These are phyloP conservation scores for Archilochus colubris DNA, from an alignment of 2,113 vertebrate species.

Conservation along the genomic window DNA sequence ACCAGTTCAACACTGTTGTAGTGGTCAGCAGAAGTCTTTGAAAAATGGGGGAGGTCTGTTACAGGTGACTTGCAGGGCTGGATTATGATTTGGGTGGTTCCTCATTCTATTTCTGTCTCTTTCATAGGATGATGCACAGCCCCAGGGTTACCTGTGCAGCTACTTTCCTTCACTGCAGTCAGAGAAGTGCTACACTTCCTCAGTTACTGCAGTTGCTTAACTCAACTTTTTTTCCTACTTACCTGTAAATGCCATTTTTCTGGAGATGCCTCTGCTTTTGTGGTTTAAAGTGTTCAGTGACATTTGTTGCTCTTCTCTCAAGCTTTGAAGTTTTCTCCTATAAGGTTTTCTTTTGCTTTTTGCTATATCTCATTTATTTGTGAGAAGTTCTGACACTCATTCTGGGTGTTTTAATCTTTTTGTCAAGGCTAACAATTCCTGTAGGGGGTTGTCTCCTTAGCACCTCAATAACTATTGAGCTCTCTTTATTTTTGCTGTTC, in stretches of 20 bases:
- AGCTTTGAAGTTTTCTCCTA: background rate
- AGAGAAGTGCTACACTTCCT: background rate
- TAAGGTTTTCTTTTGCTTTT: background rate
- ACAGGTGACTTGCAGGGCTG: background rate
- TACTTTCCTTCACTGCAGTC: background rate
- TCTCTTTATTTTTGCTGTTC: background rate
- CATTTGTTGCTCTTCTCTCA: background rate
- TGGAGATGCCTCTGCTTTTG: background rate
- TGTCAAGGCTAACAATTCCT: conserved; percentile 11
- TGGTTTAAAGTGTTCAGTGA: background rate
- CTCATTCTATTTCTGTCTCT: background rate
- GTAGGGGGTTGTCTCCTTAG: background rate
- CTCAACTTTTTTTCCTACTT: background rate
- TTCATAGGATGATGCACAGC: background rate
- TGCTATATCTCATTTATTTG: background rate
- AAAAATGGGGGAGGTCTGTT: background rate
- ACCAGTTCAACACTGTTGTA: background rate
- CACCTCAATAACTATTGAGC: background rate
- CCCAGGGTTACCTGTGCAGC: background rate
- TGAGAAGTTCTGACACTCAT: background rate
- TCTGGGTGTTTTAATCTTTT: background rate
- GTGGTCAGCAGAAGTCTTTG: background rate
- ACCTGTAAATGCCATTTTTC: background rate
- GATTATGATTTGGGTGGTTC: background rate
- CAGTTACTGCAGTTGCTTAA: background rate